Percentiles rank a stretch among this genome's conserved stretches.
Conservation (phyloP, 1,140 invertebrate genomes). For the Drosophila punjabiensis region DNA sequence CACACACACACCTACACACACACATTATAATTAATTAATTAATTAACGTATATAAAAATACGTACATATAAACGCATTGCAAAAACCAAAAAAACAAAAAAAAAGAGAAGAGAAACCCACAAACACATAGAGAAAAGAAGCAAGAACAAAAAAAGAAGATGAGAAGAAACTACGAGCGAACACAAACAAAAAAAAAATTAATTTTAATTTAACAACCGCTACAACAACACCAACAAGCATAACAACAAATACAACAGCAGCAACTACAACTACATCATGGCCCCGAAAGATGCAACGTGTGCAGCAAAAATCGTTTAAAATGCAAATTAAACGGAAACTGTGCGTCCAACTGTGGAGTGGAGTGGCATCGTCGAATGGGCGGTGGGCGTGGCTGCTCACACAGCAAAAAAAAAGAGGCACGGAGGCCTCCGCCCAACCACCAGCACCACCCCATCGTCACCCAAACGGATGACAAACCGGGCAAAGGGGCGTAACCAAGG, state of each 20-base stretch:
- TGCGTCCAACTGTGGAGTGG: constrained; percentile 61
- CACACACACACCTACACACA: constrained; percentile 23
- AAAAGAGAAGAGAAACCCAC: constrained; percentile 7
- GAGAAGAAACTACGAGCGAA: constrained; percentile 56
- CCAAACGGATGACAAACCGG: constrained; percentile 59
- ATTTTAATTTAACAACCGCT: constrained; percentile 79
- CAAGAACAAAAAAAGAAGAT: constrained; percentile 24
- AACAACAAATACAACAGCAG: constrained; percentile 33
- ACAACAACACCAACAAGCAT: constrained; percentile 38
- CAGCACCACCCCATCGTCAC: constrained; percentile 8
- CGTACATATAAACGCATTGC: constrained; percentile 34
- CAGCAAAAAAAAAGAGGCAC: constrained; percentile 34
- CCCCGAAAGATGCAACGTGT: constrained; percentile 75
- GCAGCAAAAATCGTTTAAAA: constrained; percentile 84
- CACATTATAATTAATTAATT: constrained; percentile 75
- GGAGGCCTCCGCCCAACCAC: constrained; percentile 29
- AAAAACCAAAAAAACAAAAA: constrained; percentile 2
- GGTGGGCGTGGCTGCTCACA: constrained; percentile 51
- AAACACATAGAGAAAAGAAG: constrained; percentile 18
- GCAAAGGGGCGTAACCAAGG: constrained; percentile 36
- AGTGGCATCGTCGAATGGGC: constrained; percentile 32
- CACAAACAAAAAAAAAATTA: constrained; percentile 70
- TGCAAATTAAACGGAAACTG: constrained; percentile 77
- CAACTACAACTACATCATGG: constrained; percentile 33
- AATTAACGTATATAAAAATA: constrained; percentile 67